Base-by-base conservation (phyloP, 2,113 vertebrate genomes). In the Tretioscincus oriximinensis region DNA sequence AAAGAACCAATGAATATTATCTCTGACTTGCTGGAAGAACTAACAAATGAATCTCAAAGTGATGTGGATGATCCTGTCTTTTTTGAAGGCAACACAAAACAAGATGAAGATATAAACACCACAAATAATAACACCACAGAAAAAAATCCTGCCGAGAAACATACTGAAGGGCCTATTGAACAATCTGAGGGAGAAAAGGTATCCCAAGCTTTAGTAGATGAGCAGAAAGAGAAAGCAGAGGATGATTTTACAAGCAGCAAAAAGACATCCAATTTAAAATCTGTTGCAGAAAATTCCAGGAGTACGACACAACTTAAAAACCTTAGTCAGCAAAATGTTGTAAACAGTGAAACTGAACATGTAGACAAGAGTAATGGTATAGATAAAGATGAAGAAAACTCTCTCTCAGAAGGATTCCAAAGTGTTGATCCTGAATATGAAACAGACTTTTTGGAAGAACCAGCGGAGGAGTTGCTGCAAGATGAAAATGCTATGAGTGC, bases 401-500 rank as follows among this genome's bases (percentile, higher is more conserved):
- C 45, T 2, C 49, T 5, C 24, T 77, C 66, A 47, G 24, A 60
- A 11, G 80, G 74, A 49, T 7, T 81, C 69, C 58, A 61, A 4
- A 24, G 74, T 7, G 82, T 76, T 67, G 66, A 89, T 1, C 9
- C 76, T 2, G 54, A 84, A 22, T 78, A 51, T 14, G 89, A 88
- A 0, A 81, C 86, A 6, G 82, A 84, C 47, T 82, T 86, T 1
- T 31, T 86, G 67, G 66, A 86, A 78, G 76, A 83, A 71, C 3
- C 0, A n/a, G 82, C 89, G 1, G 93, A 95, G 66, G 94, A 94
- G 65, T 91, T 98, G 1, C 90, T 99, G 67, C 97, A 98, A 89
- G 98, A 99, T 92, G 98, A 99, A 92, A 99, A 99, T 54, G 98
- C 97, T 64, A 31, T 74, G 1, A 94, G 88, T 35, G 95, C 96